A percentile compares a stretch with the other conserved stretches of the same genome.
phyloP scores from a whole-genome alignment of 2,113 vertebrate genomes.

The Hyperoodon ampullatus region DNA sequence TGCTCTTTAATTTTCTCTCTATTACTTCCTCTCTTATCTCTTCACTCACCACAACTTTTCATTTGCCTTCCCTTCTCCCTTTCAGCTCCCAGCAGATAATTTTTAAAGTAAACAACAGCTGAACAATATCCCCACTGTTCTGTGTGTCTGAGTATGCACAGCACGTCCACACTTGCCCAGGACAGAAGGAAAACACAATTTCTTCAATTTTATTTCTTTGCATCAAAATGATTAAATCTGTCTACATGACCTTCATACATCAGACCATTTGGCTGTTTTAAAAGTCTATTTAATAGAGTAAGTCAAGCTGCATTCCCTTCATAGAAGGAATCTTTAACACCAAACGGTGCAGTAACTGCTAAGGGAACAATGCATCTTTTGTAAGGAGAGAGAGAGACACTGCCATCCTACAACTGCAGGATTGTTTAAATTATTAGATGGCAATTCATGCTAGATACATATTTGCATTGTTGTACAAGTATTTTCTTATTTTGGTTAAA shows the following conservation, averaged over 20 bases:
- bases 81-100: conserved; percentile 45
- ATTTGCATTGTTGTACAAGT: conserved; percentile 67
- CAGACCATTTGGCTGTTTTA: conserved; percentile 43
- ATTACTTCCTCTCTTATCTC: conserved; percentile 72
- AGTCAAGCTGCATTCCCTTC: not conserved
- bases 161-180: conserved; percentile 36
- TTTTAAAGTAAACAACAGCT: conserved; percentile 65
- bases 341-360: not conserved
- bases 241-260: conserved; percentile 60
- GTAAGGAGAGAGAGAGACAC: not conserved
- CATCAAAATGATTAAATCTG: conserved; percentile 62
- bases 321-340: conserved; percentile 56
- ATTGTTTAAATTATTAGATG: conserved; percentile 50
- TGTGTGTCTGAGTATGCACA: conserved; percentile 41
- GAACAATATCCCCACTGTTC: conserved; percentile 71
- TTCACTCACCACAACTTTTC: conserved; percentile 62
- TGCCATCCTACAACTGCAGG: conserved; percentile 43
- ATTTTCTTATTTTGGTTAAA: conserved; percentile 69
- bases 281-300: conserved; percentile 60
- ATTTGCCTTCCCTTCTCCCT: conserved; percentile 58
- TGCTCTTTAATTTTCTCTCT: conserved; percentile 3
- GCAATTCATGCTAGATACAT: conserved; percentile 56
- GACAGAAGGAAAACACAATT: conserved; percentile 66
- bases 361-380: conserved; percentile 55
- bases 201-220: conserved; percentile 72